These are phyloP conservation scores for Archips xylosteana DNA, from an alignment of 2,888 invertebrate species.

Conservation along the genomic window DNA sequence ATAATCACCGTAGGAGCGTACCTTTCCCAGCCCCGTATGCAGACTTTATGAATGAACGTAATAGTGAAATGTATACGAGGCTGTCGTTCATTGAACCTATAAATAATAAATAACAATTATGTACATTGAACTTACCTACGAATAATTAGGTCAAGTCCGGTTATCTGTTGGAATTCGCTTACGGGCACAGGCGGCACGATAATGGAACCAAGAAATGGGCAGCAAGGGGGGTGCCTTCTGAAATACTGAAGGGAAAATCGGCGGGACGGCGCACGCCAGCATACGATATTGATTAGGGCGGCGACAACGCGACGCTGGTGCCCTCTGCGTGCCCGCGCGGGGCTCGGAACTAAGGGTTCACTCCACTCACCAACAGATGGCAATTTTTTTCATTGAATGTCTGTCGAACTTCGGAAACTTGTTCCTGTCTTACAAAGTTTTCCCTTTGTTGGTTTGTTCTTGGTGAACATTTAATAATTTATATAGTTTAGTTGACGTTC, in stretches of 20 bases:
- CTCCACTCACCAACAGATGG: conserved; percentile 59
- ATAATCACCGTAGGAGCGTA: conserved; percentile 41
- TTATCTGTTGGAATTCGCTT: conserved; percentile 59
- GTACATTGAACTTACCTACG: conserved; percentile 62
- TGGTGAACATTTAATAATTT: background rate
- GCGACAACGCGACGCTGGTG: conserved; percentile 63
- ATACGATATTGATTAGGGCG: conserved; percentile 80
- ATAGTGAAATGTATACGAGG: conserved; percentile 21
- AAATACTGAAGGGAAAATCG: conserved; percentile 73
- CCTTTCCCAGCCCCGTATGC: conserved; percentile 71
- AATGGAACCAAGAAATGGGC: conserved; percentile 67
- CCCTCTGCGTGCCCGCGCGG: conserved; percentile 53
- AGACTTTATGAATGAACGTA: conserved; percentile 60
- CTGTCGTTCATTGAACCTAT: conserved; percentile 17
- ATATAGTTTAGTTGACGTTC: background rate
- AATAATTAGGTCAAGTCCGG: conserved; percentile 59
- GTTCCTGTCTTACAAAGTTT: background rate
- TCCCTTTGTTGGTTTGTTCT: background rate
- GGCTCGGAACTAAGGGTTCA: conserved; percentile 44
- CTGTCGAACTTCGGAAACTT: background rate
- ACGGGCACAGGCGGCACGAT: conserved; percentile 69
- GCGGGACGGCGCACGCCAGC: conserved; percentile 74
- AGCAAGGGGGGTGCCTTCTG: conserved; percentile 69
- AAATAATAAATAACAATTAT: conserved; percentile 37
- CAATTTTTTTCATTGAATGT: conserved; percentile 46